phyloP scores from a whole-genome alignment of 2,888 invertebrate genomes.

The Leptinotarsa juncta region DNA sequence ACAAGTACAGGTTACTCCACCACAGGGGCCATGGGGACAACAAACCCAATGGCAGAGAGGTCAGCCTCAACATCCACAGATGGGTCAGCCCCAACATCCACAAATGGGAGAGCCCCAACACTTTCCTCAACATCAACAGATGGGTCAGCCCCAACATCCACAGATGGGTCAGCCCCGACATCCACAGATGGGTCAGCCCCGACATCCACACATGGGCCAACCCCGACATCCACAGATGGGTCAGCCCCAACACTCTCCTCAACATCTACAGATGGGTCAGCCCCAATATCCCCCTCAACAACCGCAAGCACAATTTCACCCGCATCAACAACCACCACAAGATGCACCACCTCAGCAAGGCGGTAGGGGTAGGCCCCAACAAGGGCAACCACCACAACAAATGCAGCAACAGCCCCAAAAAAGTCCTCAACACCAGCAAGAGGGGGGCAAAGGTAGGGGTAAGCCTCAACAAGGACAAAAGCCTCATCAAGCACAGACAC shows the following conservation, averaged over 20 bases:
- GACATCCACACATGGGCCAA: slow-evolving; percentile 21
- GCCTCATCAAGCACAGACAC: background rate
- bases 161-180: background rate
- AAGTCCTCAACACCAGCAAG: slow-evolving; percentile 31
- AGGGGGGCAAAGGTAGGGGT: slow-evolving; percentile 3
- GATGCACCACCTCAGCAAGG: slow-evolving; percentile 36
- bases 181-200: background rate
- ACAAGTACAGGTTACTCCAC: background rate
- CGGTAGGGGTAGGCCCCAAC: slow-evolving; percentile 19
- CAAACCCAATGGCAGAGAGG: background rate
- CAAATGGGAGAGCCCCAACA: background rate
- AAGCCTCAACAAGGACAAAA: background rate
- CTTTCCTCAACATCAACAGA: slow-evolving; percentile 15
- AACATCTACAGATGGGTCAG: background rate
- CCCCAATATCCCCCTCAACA: slow-evolving; percentile 31
- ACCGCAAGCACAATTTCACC: slow-evolving; percentile 35
- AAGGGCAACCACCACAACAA: slow-evolving; percentile 3
- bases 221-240: background rate
- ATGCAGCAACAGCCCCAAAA: slow-evolving; percentile 4
- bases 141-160: background rate
- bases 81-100: background rate
- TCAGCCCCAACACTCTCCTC: slow-evolving; percentile 1
- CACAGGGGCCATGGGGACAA: too few relatives aligned
- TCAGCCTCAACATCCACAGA: background rate
- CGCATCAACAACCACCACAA: slow-evolving; percentile 34